Conservation (phyloP, 2,113 vertebrate genomes). For the Eudyptes chrysolophus region DNA sequence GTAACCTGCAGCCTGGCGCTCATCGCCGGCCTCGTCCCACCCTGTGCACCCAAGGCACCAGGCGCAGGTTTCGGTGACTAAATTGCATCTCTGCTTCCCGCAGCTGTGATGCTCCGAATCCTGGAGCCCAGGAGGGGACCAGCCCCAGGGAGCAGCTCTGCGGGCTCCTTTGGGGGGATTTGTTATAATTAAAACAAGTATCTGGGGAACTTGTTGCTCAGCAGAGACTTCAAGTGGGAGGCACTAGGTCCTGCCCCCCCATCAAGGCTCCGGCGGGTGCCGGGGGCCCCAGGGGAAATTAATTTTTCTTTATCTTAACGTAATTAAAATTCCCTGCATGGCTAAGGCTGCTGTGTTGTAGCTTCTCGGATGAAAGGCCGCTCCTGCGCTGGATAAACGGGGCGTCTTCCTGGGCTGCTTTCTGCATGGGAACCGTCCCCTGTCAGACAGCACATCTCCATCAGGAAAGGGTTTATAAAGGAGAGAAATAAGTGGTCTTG, state of each 20-base stretch:
- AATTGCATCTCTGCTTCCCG: not conserved
- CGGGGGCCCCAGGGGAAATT: not conserved
- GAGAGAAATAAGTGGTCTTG: not conserved
- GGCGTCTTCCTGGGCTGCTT: not conserved
- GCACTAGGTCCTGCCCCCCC: not conserved
- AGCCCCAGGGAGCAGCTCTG: not conserved
- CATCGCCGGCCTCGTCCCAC: not conserved
- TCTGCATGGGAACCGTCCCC: not conserved
- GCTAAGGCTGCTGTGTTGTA: not conserved
- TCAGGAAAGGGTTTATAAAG: not conserved
- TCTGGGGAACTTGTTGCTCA: constrained; percentile 34
- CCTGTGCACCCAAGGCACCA: not conserved
- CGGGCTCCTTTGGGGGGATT: not conserved
- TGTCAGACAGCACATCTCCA: not conserved
- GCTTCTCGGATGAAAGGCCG: not conserved
- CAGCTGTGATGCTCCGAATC: not conserved
- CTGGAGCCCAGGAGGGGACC: not conserved
- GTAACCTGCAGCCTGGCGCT: not conserved
- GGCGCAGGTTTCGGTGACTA: not conserved
- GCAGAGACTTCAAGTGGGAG: constrained; percentile 16
- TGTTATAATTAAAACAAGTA: constrained; percentile 47
- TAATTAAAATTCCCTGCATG: constrained; percentile 30
- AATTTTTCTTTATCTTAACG: constrained; percentile 5
- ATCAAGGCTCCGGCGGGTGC: not conserved
- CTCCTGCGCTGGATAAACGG: not conserved